phyloP scores from a whole-genome alignment of 2,797 vertebrate species.

The Notolepis coatsorum region DNA sequence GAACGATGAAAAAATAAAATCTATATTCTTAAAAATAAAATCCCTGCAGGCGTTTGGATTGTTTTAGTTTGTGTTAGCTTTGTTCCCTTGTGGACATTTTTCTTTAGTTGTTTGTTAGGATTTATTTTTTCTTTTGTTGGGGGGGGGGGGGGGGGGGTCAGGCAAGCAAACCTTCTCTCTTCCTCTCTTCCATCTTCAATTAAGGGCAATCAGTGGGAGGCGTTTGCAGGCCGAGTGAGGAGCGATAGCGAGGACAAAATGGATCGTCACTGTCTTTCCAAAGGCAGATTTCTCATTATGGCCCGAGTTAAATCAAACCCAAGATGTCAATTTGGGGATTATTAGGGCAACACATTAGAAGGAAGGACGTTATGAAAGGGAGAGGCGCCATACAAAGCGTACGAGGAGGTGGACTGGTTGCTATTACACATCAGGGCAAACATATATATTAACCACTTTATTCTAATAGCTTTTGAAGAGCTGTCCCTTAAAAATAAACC shows the following conservation, averaged over 20 bases:
- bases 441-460: slow-evolving; percentile 61
- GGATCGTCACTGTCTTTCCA: slow-evolving; percentile 63
- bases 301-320: slow-evolving; percentile 69
- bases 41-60: not conserved
- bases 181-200: slow-evolving; percentile 44
- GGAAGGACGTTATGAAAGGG: slow-evolving; percentile 57
- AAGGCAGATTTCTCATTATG: slow-evolving; percentile 73
- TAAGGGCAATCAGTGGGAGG: slow-evolving; percentile 37
- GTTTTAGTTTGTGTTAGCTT: too few species aligned
- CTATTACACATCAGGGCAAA: slow-evolving; percentile 66
- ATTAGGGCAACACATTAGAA: slow-evolving; percentile 70
- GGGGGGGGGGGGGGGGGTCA: too few species aligned
- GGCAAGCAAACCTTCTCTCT: slow-evolving; percentile 31
- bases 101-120: too few species aligned
- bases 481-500: slow-evolving; percentile 49
- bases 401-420: slow-evolving; percentile 57
- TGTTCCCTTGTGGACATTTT: too few species aligned
- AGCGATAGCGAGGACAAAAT: slow-evolving; percentile 59
- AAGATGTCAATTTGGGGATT: slow-evolving; percentile 72
- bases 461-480: slow-evolving; percentile 56
- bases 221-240: slow-evolving; percentile 33
- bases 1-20: slow-evolving; percentile 45
- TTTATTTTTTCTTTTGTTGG: slow-evolving; percentile 17
- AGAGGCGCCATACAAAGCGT: slow-evolving; percentile 52
- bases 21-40: slow-evolving; percentile 48